phyloP scores from a whole-genome alignment of 2,888 invertebrate species.

The Corbicula japonica region DNA sequence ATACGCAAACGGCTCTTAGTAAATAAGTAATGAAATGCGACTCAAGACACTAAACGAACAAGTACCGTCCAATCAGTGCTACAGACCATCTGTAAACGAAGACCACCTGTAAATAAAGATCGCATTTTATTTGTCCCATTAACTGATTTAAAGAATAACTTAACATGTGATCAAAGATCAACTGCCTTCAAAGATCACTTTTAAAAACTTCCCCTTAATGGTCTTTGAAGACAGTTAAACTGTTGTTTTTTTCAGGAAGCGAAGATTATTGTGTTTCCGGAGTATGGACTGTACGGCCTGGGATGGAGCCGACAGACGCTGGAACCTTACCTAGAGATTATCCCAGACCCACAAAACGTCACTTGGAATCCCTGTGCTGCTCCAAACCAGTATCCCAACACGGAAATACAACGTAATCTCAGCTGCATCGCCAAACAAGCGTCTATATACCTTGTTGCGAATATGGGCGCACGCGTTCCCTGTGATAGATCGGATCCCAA shows the following conservation, averaged over 20 bases:
- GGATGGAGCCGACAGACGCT: slow-evolving; percentile 53
- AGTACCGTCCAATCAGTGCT: too few relatives aligned
- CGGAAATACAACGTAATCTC: slow-evolving; percentile 47
- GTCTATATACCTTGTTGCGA: slow-evolving; percentile 61
- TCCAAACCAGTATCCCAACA: not conserved
- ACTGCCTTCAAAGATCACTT: too few relatives aligned
- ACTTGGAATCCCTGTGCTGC: slow-evolving; percentile 71
- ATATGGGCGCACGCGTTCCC: slow-evolving; percentile 52
- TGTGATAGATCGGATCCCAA: slow-evolving; percentile 26
- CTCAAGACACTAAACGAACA: too few relatives aligned
- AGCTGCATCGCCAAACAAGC: slow-evolving; percentile 60
- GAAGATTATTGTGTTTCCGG: slow-evolving; percentile 94
- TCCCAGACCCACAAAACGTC: slow-evolving; percentile 45
- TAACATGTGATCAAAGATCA: too few relatives aligned
- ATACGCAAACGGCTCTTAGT: too few relatives aligned
- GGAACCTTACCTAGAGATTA: slow-evolving; percentile 56
- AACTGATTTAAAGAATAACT: too few relatives aligned
- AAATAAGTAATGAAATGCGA: too few relatives aligned
- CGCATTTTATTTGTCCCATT: too few relatives aligned
- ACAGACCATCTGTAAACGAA: too few relatives aligned
- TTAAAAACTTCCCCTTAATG: too few relatives aligned
- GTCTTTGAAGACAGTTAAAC: too few relatives aligned
- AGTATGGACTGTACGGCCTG: slow-evolving; percentile 87
- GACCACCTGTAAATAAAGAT: too few relatives aligned
- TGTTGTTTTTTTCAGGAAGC: slow-evolving; percentile 88